Evolutionary conservation across 2,797 vertebrate genomes (phyloP), one percentile per base, ranked within the genome.

Genomic region (Labroides dimidiatus): DNA sequence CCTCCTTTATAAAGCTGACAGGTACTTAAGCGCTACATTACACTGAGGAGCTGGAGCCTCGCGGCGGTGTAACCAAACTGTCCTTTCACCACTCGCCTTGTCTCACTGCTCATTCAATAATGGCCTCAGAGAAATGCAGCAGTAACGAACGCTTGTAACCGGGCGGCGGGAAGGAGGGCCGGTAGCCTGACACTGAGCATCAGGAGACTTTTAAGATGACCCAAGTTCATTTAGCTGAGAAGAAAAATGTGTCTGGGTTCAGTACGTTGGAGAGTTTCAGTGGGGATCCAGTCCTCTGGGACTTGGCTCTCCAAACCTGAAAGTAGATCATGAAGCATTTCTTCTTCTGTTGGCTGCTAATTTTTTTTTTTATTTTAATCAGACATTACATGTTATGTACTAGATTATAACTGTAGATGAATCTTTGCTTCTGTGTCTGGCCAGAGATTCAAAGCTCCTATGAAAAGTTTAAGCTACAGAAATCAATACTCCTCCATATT

Each of bases 11-110:
- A 78, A 88, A 89, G 86, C 92, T 94, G 94, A 94, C 92, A 94
- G 91, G 86, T 92, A 93, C 91, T 93, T 93, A 93, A 89, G 91
- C 87, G 87, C 73, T 85, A 89, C 91, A 91, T 94, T 93, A 92
- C 88, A 91, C 87, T 67, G 79, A 90, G 73, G 78, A 92, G 86
- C 87, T 84, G 64, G 68, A 84, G 87, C 91, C 88, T 82, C 71
- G 69, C 80, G 85, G 86, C 81, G 66, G 72, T 83, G 84, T 69
- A 85, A 84, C 87, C 89, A 85, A 85, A 88, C 86, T 84, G 84
- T 87, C 87, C 88, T 84, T 87, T 89, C 87, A 88, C 78, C 27
- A 79, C 70, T 30, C n/a, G 78, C 86, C 87, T 86, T 82, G 86
- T 89, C 90, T 89, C 90, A 87, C 52, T 81, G 87, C 78, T 85